Conservation (phyloP, 1,140 invertebrate species). For the Oryctes rhinoceros region DNA sequence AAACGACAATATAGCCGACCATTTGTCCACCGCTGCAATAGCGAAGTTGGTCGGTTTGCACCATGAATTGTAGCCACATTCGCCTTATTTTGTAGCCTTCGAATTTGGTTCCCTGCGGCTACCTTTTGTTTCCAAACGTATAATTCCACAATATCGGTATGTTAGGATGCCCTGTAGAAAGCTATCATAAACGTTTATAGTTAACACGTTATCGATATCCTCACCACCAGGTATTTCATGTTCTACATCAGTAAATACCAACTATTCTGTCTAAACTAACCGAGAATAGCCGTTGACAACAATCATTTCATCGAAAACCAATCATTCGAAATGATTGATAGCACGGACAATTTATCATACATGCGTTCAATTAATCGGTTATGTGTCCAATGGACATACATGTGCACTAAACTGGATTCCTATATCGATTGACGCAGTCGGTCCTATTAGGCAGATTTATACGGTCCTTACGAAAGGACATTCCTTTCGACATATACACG, state of each 20-base stretch:
- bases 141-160: too few species aligned
- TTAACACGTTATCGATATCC: not conserved
- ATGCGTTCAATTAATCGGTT: slow-evolving; percentile 11
- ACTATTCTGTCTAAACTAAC: not conserved
- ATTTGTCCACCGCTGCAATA: too few species aligned
- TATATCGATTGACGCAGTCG: not conserved
- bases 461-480: not conserved
- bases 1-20: too few species aligned
- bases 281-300: not conserved
- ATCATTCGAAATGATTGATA: slow-evolving; percentile 9
- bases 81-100: too few species aligned
- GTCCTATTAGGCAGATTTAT: not conserved
- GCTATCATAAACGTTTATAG: too few species aligned
- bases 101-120: too few species aligned
- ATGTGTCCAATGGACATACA: not conserved
- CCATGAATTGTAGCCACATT: too few species aligned
- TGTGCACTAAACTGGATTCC: not conserved
- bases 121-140: too few species aligned
- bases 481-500: slow-evolving; percentile 1
- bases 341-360: slow-evolving; percentile 9
- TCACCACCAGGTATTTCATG: not conserved
- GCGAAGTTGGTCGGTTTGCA: too few species aligned
- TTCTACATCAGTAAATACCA: not conserved
- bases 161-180: too few species aligned
- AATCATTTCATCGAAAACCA: not conserved